Base-by-base conservation (phyloP, 1,140 invertebrate genomes). In the Aphelenchoides fujianensis region DNA sequence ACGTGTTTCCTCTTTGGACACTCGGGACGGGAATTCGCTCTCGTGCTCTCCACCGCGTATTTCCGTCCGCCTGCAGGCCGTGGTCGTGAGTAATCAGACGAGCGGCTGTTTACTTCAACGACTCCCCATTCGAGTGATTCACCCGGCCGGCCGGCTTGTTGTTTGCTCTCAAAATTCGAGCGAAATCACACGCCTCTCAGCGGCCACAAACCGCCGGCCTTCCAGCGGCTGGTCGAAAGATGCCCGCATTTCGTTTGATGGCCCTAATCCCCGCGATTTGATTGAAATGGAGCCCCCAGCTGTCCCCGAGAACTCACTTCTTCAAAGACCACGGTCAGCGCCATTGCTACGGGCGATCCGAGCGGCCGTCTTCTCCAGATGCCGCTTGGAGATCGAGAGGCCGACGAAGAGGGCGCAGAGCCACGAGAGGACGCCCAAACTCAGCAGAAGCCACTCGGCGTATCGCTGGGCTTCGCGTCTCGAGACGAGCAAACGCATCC, bases 371-470 rank as follows among this genome's bases (percentile, higher is more conserved):
- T 70, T 59, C 61, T 68, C 81, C 85, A 34, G 61, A 72, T 2
- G 85, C 85, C 59, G 84, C 85, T 74, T 82, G 79, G 53, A 71
- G 61, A 37, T 70, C 34, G 12, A 57, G 73, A 71, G 36, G 67
- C 57, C 3, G 74, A 74, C 36, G 74, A 68, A 23, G 27, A 52
- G 12, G 59, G 57, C 9, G 74, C 77, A 66, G 78, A 79, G 67
- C 68, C 70, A 32, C 0, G 62, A 52, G 7, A 84, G 84, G 3
- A 32, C 57, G 5, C 73, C 74, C 54, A 76, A 70, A 68, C 76
- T 34, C 16, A 66, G 1, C 9, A 36, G 63, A 73, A 79, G 53
- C 71, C 70, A 0, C 32, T 77, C 19, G 34, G 68, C 5, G 48
- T 74, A 12, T 71, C 69, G 16, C 57, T 75, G 28, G 77, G 77